phyloP scores from a whole-genome alignment of 2,113 vertebrate species.

The Miniopterus natalensis region DNA sequence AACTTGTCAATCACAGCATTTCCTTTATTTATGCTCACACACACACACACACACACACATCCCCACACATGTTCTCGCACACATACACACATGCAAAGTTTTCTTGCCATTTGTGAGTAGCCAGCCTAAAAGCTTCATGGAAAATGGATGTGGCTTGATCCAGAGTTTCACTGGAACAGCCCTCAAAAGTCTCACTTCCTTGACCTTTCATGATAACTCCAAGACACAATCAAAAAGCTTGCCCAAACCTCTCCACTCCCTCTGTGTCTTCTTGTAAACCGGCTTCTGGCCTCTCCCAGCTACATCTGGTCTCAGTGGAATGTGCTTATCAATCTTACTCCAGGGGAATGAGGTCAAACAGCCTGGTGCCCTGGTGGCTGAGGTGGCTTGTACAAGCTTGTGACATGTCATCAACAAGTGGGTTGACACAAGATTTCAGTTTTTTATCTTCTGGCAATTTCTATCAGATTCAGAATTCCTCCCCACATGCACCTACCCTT shows the following conservation, averaged over 20 bases:
- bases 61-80: too few species aligned
- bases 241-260: background rate
- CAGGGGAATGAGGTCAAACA: conserved; percentile 63
- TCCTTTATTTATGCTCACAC: background rate
- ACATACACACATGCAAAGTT: background rate
- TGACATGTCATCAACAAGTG: conserved; percentile 73
- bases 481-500: background rate
- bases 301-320: conserved; percentile 67
- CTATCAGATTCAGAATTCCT: background rate
- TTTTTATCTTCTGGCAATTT: conserved; percentile 63
- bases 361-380: conserved; percentile 42
- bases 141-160: background rate
- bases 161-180: background rate
- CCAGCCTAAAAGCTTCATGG: background rate
- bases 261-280: background rate
- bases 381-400: conserved; percentile 65
- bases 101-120: conserved; percentile 13
- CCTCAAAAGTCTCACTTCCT: background rate
- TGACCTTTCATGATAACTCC: conserved; percentile 6
- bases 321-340: conserved; percentile 75
- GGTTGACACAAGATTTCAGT: conserved; percentile 28
- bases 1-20: background rate
- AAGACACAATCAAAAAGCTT: conserved; percentile 1
- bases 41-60: background rate
- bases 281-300: conserved; percentile 56